Percentiles rank a stretch among this genome's conserved stretches.
Conservation (phyloP, 1,140 invertebrate genomes). For the Sinella curviseta region DNA sequence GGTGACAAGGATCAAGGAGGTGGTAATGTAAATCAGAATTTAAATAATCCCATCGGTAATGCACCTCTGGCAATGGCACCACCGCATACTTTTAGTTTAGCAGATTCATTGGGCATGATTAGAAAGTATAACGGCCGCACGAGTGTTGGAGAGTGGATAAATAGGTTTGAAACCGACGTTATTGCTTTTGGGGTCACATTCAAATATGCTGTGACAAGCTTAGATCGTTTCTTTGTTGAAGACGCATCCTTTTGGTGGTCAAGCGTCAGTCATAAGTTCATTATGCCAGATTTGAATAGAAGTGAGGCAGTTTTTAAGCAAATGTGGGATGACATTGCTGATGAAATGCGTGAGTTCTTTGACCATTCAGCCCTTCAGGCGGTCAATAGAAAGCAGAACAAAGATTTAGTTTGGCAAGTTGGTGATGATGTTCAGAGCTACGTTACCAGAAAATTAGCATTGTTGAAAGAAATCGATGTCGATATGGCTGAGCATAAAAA, state of each 20-base stretch:
- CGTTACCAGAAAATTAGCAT: conserved; percentile 5
- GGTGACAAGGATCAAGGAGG: not conserved
- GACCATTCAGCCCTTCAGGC: not conserved
- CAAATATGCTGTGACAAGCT: not conserved
- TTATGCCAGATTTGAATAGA: not conserved
- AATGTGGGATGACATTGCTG: not conserved
- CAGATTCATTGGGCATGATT: not conserved
- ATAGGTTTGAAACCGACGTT: not conserved
- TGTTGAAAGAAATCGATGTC: not conserved
- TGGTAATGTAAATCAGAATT: not conserved
- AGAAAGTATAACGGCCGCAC: conserved; percentile 2
- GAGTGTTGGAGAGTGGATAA: not conserved
- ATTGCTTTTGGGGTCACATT: not conserved
- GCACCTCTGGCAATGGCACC: not conserved
- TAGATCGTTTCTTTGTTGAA: conserved; percentile 10
- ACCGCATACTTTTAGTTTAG: not conserved
- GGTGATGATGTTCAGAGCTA: not conserved
- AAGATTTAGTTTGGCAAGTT: not conserved
- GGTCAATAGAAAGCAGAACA: conserved; percentile 6
- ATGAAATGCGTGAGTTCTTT: not conserved
- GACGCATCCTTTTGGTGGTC: not conserved
- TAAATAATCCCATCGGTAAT: not conserved
- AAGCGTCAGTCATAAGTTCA: not conserved
- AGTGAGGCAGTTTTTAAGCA: not conserved
- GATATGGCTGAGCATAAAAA: not conserved